Conservation (phyloP, 2,797 vertebrate species). For the Tenualosa thibaudeaui region DNA sequence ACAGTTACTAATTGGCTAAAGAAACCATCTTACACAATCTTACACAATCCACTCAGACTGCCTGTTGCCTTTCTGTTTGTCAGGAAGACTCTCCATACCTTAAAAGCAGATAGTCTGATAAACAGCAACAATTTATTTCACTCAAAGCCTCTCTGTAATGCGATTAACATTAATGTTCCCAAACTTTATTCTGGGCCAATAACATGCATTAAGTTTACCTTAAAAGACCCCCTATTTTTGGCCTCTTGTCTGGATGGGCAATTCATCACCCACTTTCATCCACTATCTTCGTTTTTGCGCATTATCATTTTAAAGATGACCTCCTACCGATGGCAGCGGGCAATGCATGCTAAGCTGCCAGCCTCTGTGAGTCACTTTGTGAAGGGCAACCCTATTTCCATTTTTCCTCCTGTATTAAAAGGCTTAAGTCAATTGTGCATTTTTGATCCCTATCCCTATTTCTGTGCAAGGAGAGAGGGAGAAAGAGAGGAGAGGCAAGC, state of each 20-base stretch:
- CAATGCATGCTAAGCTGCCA: slow-evolving; percentile 14
- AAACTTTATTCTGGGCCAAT: not conserved
- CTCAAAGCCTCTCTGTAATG: not conserved
- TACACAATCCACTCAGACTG: not conserved
- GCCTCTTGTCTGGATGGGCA: not conserved
- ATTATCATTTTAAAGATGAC: slow-evolving; percentile 20
- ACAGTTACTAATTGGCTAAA: not conserved
- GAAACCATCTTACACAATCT: not conserved
- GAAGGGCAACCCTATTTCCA: slow-evolving; percentile 20
- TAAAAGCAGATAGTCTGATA: not conserved
- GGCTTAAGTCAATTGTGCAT: slow-evolving; percentile 20
- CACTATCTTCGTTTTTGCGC: not conserved
- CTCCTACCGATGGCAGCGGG: slow-evolving; percentile 3
- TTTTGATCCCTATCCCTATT: slow-evolving; percentile 14
- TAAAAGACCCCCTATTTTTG: not conserved
- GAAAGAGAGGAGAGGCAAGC: slow-evolving; percentile 26
- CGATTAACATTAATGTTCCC: not conserved
- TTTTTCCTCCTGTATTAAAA: slow-evolving; percentile 17
- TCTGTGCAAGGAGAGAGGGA: not conserved
- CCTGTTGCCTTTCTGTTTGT: not conserved
- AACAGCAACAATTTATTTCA: not conserved
- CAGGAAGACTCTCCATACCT: not conserved
- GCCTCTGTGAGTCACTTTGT: slow-evolving; percentile 17
- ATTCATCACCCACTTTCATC: slow-evolving; percentile 15
- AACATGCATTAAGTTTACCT: not conserved